phyloP scores from a whole-genome alignment of 2,888 invertebrate genomes.

The Pterostichus niger region DNA sequence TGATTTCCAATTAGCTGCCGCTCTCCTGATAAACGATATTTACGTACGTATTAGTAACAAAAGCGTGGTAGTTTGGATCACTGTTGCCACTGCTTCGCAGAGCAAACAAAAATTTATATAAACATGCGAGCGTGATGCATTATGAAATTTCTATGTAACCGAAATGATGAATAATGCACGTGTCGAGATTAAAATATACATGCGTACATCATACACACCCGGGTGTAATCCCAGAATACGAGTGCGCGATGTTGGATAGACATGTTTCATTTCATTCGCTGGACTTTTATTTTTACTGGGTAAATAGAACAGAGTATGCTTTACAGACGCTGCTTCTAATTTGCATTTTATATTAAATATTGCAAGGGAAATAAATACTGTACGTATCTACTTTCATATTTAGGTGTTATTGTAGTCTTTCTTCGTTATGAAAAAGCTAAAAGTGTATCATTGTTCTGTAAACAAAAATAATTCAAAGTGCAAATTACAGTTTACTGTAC shows the following conservation, averaged over 20 bases:
- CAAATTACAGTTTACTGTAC: too few species aligned
- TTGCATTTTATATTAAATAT: slow-evolving; percentile 48
- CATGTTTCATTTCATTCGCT: slow-evolving; percentile 18
- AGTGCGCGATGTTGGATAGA: background rate
- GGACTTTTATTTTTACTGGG: slow-evolving; percentile 12
- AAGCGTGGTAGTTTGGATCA: slow-evolving; percentile 15
- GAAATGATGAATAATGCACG: slow-evolving; percentile 54
- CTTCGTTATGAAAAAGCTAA: too few species aligned
- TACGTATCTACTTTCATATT: slow-evolving; percentile 5
- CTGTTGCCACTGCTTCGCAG: background rate
- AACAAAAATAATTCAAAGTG: too few species aligned
- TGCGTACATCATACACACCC: slow-evolving; percentile 25
- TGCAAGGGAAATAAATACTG: slow-evolving; percentile 27
- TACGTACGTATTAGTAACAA: slow-evolving; percentile 41
- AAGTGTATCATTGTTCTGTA: too few species aligned
- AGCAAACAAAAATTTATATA: slow-evolving; percentile 40
- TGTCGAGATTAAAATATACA: slow-evolving; percentile 42
- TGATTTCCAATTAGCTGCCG: slow-evolving; percentile 31
- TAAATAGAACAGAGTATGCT: background rate
- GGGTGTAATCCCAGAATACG: slow-evolving; percentile 12
- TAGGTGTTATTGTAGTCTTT: too few species aligned
- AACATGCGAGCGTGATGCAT: slow-evolving; percentile 42
- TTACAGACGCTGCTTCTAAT: slow-evolving; percentile 34
- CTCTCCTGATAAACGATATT: slow-evolving; percentile 25
- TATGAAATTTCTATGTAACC: slow-evolving; percentile 21